Percentiles rank a stretch among this genome's conserved stretches.
These are phyloP conservation scores for Marasmarcha lunaedactyla DNA, from an alignment of 2,888 invertebrate genomes.

Conservation along the genomic window DNA sequence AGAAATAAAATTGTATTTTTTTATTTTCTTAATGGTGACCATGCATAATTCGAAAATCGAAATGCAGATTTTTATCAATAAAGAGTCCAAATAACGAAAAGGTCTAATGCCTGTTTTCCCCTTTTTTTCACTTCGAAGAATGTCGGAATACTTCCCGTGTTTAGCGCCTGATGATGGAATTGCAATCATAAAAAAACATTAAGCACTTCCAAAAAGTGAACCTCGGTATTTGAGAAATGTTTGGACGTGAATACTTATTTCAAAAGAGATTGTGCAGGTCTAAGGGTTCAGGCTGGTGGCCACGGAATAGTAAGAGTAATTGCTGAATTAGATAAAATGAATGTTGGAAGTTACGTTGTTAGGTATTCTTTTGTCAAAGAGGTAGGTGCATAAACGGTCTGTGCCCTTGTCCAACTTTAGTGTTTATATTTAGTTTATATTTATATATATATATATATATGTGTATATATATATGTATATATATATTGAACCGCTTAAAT, in stretches of 20 bases:
- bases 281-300: not conserved
- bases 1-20: not conserved
- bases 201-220: not conserved
- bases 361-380: no score
- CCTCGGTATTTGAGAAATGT: not conserved
- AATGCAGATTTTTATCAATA: no score
- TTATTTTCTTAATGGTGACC: not conserved
- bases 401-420: no score
- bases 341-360: no score
- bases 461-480: no score
- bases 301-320: not conserved
- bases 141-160: not conserved
- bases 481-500: no score
- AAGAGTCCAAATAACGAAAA: no score
- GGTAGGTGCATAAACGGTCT: no score
- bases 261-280: not conserved
- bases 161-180: slow-evolving; percentile 1
- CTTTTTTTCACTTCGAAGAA: not conserved
- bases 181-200: slow-evolving; percentile 1
- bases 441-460: no score
- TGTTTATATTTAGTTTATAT: no score
- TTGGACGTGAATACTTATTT: no score
- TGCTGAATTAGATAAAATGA: no score
- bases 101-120: not conserved
- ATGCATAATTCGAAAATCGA: not conserved